Evolutionary conservation across 2,113 vertebrate species (phyloP), one percentile per base, ranked within the genome.

Genomic region (Sebastes schlegelii): DNA sequence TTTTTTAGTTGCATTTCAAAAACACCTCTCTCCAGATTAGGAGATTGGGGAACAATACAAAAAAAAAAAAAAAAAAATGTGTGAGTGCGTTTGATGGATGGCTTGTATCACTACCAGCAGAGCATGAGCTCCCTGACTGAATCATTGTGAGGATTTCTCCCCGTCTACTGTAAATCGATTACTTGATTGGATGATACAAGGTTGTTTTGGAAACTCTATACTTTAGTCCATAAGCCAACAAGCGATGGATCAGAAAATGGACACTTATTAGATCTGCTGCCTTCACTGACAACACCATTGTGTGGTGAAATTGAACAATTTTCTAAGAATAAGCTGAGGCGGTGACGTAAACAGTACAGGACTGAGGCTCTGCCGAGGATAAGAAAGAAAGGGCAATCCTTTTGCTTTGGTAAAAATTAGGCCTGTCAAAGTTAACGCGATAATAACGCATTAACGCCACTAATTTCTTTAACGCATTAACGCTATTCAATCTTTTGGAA

Each of bases 181-280:
- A 43, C 48, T 64, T 79, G 52, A 86, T 69, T 72, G 45, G 66
- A 86, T 84, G 12, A 83, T 43, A 76, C 51, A 74, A 49, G 74
- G 51, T 68, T 86, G 79, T 74, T 73, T 63, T 74, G 52, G 89
- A 91, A 92, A 92, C 81, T 55, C 70, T 80, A 92, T 14, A 84
- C 86, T 78, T 84, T 9, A 23, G 68, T 69, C 54, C 23, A 61
- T 66, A 78, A 58, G 43, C 34, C 52, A 55, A 55, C n/a, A 46
- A 54, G 51, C 9, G 14, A 63, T 48, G 54, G 45, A 60, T 86
- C 57, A 60, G 58, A 86, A 81, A 86, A 84, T 66, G 4, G 73
- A 79, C 40, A 8, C 54, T 77, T 83, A 86, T 87, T 76, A 40
- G 34, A 85, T 89, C 88, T 87, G 46, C 54, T 74, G 49, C 8